Evolutionary conservation across 2,113 vertebrate species (phyloP), one percentile per base, ranked within the genome.

Genomic region (Bagarius yarrelli): DNA sequence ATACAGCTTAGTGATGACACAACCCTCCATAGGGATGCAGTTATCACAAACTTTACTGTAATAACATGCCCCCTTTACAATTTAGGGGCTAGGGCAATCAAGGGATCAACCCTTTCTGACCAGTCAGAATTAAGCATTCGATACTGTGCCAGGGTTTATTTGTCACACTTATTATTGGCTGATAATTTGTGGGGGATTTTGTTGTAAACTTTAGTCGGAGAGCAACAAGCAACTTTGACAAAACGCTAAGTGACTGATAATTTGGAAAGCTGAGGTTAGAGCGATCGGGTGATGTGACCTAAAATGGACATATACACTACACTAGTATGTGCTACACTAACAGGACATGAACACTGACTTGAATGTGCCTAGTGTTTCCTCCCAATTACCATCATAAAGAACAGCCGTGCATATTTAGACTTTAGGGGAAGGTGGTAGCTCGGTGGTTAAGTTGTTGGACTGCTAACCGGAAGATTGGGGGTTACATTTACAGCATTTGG

Each of bases 181-280:
- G 30, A 64, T 21, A 8, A 34, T 5, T 30, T n/a, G n/a, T n/a
- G 30, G 19, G 4, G 6, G 2, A 11, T 16, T 27, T 25, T n/a
- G 21, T 44, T 44, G 12, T 44, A n/a, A n/a, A n/a, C n/a, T 67
- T 67, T 50, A 34, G 27, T 53, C 52, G 21, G 34, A 67, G 57
- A 27, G 34, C 50, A 36, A 12, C 5, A 11, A 69, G 32, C 18
- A 67, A 30, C 9, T 57, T 64, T 19, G 13, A 40, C 9, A 78
- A 61, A 67, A 67, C 67, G 76, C 67, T 3, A 44, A 59, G 66
- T 47, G 70, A 70, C 19, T 53, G 36, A 60, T 72, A 27, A 80
- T 40, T 59, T 60, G 66, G 13, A 71, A 23, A 23, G 53, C 36
- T 72, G 66, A 72, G 67, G 78, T 72, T 67, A 80, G 40, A 50